These are phyloP conservation scores for Dilophus febrilis DNA, from an alignment of 2,888 invertebrate genomes.

Conservation along the genomic window DNA sequence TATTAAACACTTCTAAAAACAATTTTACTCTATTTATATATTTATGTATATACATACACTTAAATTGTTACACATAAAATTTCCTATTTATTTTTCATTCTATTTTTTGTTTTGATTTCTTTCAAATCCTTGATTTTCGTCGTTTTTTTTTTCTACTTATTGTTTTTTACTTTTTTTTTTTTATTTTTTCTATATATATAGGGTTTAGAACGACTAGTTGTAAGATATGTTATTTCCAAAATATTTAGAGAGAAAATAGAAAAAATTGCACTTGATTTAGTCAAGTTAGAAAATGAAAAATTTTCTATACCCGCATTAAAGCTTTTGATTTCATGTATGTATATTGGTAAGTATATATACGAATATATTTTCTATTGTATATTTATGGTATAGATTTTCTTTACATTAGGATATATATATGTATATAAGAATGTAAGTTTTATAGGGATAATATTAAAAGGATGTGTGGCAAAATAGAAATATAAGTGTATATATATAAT, in stretches of 20 bases:
- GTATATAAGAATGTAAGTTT: too few relatives aligned
- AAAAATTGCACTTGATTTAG: constrained; percentile 47
- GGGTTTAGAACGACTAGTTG: constrained; percentile 55
- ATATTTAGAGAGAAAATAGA: constrained; percentile 45
- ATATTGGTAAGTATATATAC: constrained; percentile 40
- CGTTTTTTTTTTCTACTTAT: background rate
- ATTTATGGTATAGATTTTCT: too few relatives aligned
- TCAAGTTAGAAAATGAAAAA: constrained; percentile 50
- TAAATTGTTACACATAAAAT: too few relatives aligned
- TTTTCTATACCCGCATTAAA: constrained; percentile 54
- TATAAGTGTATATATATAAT: too few relatives aligned
- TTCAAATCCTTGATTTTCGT: background rate
- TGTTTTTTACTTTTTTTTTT: constrained; percentile 6
- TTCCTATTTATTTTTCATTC: too few relatives aligned
- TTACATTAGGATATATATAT: too few relatives aligned
- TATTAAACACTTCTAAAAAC: too few relatives aligned
- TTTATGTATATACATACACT: too few relatives aligned
- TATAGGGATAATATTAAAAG: too few relatives aligned
- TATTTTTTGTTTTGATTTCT: background rate
- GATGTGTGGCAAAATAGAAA: too few relatives aligned
- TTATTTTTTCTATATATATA: constrained; percentile 13
- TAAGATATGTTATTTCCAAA: constrained; percentile 35
- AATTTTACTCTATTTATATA: too few relatives aligned
- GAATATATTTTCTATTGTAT: too few relatives aligned
- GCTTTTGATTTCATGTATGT: constrained; percentile 61